phyloP scores from a whole-genome alignment of 1,140 invertebrate genomes.

The Neotoxoptera formosana region DNA sequence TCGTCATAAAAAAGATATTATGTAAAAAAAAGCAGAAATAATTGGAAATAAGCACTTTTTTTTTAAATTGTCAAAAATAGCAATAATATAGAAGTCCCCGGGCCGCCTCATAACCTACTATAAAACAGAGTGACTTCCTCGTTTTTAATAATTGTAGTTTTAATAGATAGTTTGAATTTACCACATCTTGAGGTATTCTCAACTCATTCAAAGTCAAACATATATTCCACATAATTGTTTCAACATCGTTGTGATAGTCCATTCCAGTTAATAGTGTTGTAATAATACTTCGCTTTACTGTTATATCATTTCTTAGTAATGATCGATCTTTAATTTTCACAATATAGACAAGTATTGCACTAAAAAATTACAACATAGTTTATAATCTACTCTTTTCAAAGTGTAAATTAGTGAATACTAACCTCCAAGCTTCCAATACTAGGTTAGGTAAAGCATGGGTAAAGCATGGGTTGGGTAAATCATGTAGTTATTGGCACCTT shows the following conservation, averaged over 20 bases:
- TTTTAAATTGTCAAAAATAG: too few species aligned
- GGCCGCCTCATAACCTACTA: background rate
- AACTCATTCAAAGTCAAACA: conserved; percentile 95
- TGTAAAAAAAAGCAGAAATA: too few species aligned
- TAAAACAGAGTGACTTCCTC: background rate
- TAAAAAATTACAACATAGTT: conserved; percentile 64
- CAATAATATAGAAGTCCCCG: too few species aligned
- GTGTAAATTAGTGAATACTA: background rate
- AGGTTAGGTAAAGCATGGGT: too few species aligned
- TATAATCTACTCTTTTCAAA: background rate
- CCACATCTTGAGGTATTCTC: conserved; percentile 92
- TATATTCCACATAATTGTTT: conserved; percentile 94
- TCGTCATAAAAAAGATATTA: too few species aligned
- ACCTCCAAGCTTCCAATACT: too few species aligned
- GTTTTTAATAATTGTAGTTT: background rate
- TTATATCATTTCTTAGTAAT: conserved; percentile 67
- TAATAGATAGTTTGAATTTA: conserved; percentile 67
- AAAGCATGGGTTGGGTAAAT: too few species aligned
- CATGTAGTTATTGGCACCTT: too few species aligned
- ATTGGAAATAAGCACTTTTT: too few species aligned
- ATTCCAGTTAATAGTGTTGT: conserved; percentile 86
- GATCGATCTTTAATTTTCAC: conserved; percentile 82
- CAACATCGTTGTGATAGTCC: conserved; percentile 81
- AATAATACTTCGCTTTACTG: conserved; percentile 79
- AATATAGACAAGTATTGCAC: conserved; percentile 94